Percentiles rank a stretch among this genome's conserved stretches.
Conservation (phyloP, 2,888 invertebrate genomes). For the Melipona beecheii region DNA sequence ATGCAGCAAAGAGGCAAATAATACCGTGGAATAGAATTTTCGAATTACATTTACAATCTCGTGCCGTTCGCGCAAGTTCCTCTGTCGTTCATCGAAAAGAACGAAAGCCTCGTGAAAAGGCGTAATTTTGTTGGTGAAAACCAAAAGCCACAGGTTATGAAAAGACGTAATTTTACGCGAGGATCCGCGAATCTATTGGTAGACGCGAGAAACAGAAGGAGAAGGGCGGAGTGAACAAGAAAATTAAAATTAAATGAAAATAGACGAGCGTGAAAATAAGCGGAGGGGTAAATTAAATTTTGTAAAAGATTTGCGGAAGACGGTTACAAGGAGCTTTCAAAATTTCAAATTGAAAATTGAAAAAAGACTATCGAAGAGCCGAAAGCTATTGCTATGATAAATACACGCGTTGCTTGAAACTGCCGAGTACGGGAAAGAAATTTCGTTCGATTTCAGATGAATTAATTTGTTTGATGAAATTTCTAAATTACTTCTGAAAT, state of each 20-base stretch:
- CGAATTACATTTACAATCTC: constrained; percentile 4
- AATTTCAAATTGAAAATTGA: not conserved
- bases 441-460: too few species aligned
- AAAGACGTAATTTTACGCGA: not conserved
- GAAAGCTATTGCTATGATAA: too few species aligned
- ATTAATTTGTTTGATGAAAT: too few species aligned
- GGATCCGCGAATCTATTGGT: not conserved
- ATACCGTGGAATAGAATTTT: not conserved
- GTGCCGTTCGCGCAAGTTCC: not conserved
- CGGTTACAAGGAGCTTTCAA: not conserved
- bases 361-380: not conserved
- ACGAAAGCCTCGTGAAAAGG: not conserved
- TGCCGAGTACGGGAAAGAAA: too few species aligned
- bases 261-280: not conserved
- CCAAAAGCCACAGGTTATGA: not conserved
- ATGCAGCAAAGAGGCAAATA: not conserved
- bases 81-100: not conserved
- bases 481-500: too few species aligned
- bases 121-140: not conserved
- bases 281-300: not conserved
- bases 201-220: not conserved
- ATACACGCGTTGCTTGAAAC: too few species aligned
- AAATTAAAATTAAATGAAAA: not conserved
- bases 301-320: not conserved
- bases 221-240: too few species aligned